Conservation (phyloP, 2,113 vertebrate species). For the Chlorodrepanis virens region DNA sequence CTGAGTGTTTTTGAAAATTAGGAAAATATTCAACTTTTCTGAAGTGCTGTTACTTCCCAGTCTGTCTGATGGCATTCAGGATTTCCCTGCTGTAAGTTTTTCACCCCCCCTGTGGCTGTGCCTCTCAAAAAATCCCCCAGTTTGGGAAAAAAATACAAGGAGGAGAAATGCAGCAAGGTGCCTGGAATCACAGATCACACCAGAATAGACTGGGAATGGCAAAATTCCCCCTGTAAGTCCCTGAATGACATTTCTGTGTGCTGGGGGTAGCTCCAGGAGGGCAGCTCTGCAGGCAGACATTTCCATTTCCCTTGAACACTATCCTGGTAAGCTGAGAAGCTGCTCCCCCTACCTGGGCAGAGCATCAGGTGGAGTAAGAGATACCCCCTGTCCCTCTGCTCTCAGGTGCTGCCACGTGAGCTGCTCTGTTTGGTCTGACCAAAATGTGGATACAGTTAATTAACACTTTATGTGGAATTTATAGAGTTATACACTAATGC, state of each 20-base stretch:
- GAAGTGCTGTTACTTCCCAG: background rate
- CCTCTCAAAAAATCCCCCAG: background rate
- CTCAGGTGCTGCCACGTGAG: background rate
- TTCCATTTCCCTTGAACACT: background rate
- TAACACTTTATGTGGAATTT: background rate
- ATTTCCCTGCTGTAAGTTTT: background rate
- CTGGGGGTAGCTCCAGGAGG: background rate
- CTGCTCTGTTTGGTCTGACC: background rate
- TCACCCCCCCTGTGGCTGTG: accelerated
- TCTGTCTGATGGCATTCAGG: background rate
- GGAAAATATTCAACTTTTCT: background rate
- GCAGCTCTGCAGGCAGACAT: accelerated
- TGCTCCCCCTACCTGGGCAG: background rate
- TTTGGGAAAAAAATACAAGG: background rate
- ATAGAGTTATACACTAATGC: background rate
- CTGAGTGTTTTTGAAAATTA: background rate
- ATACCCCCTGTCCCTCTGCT: background rate
- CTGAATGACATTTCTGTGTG: accelerated
- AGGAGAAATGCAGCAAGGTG: background rate
- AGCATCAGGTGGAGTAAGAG: background rate
- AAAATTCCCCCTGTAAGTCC: accelerated
- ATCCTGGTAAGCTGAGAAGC: constrained; percentile 6
- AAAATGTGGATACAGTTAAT: background rate
- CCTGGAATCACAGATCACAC: background rate
- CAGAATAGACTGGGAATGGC: accelerated